Percentiles rank a stretch among this genome's conserved stretches.
These are phyloP conservation scores for Belgica antarctica DNA, from an alignment of 2,888 invertebrate genomes.

Conservation along the genomic window DNA sequence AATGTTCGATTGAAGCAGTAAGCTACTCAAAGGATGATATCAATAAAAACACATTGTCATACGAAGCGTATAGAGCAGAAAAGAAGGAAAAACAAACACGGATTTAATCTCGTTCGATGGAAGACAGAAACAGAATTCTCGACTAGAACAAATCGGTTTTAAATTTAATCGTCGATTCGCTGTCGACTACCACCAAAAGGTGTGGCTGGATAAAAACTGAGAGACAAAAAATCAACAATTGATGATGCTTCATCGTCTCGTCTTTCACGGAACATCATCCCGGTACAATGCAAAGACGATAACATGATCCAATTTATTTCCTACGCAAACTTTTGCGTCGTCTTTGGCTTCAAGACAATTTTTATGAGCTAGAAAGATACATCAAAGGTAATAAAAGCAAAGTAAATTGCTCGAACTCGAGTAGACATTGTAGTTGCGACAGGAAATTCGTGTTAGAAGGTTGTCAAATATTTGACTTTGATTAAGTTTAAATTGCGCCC, in stretches of 20 bases:
- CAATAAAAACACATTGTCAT: slow-evolving; percentile 24
- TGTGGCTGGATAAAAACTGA: slow-evolving; percentile 14
- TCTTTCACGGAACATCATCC: slow-evolving; percentile 7
- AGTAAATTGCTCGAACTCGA: neutral
- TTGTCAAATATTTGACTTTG: slow-evolving; percentile 12
- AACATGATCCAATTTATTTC: slow-evolving; percentile 30
- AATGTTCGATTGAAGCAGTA: neutral
- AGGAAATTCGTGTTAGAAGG: neutral
- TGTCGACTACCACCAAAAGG: slow-evolving; percentile 20
- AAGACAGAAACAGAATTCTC: slow-evolving; percentile 6
- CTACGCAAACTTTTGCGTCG: neutral
- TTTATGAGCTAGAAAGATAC: slow-evolving; percentile 18
- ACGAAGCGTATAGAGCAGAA: too few species aligned
- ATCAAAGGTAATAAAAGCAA: slow-evolving; percentile 12
- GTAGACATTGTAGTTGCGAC: slow-evolving; percentile 9
- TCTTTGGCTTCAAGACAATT: neutral
- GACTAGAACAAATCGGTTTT: slow-evolving; percentile 26
- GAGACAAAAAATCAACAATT: neutral
- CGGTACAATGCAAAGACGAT: neutral
- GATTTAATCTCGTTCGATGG: neutral
- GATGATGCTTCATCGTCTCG: slow-evolving; percentile 9
- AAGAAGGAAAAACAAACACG: too few species aligned
- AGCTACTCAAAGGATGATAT: neutral
- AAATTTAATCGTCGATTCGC: slow-evolving; percentile 32
- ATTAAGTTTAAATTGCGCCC: neutral